Evolutionary conservation across 2,888 invertebrate genomes (phyloP), one percentile per base, ranked within the genome.

Genomic region (Frankliniella intonsa): DNA sequence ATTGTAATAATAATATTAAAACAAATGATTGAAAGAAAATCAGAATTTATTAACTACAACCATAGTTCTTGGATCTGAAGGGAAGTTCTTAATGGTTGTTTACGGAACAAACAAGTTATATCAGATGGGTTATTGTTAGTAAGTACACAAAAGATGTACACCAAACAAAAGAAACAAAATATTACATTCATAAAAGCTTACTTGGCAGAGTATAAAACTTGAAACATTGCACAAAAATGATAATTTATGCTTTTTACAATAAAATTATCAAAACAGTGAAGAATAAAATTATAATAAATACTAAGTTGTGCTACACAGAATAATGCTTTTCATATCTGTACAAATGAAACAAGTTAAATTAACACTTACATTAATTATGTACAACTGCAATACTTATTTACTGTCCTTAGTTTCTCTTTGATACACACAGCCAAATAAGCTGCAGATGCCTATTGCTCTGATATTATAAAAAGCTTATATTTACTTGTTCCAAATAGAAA

Each of bases 401-500:
- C 69, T 76, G 69, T 76, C 69, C 69, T 76, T 76, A 76, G 69
- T 76, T 76, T 76, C 69, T 76, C 25, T 76, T 76, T 76, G 69
- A 76, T 25, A 76, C 69, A 76, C 69, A 76, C 69, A 76, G 69
- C 69, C 69, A 76, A 76, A 76, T 76, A 76, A 76, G 69, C 69
- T 76, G 69, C 69, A 76, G 69, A 76, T 76, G 69, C 25, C 22
- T 76, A 76, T 25, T 76, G 69, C 69, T 22, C 69, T 76, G 22
- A 25, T 38, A 76, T 7, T n/a, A 22, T n/a, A 8, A 12, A 76
- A 76, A 76, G 69, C 69, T 76, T 76, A 76, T 76, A 76, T 25
- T 76, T 76, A 76, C 69, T 76, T 76, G 69, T 76, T 76, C 69
- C 69, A 76, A 76, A 76, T 25, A 76, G 69, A 76, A 76, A 76